These are phyloP conservation scores for Poecilia wingei DNA, from an alignment of 2,797 vertebrate genomes.

Conservation along the genomic window DNA sequence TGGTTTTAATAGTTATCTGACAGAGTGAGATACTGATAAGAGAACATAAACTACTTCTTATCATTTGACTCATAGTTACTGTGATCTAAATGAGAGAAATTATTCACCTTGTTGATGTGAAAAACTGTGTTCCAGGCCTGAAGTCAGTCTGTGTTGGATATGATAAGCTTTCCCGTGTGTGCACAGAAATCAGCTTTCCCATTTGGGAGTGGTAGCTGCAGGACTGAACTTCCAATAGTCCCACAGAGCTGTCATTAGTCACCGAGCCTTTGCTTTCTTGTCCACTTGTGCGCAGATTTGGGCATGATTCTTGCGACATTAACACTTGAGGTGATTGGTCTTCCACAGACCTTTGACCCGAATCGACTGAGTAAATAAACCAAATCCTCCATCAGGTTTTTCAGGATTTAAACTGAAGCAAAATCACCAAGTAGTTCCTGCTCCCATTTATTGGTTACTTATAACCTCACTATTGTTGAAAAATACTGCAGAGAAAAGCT, in stretches of 20 bases:
- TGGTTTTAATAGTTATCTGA: neutral
- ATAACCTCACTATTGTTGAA: constrained; percentile 1
- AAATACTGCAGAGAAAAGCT: neutral
- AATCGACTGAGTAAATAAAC: constrained; percentile 27
- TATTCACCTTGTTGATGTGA: constrained; percentile 15
- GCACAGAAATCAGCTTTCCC: neutral
- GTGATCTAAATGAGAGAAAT: neutral
- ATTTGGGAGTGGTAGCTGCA: constrained; percentile 6
- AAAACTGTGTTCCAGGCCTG: constrained; percentile 2
- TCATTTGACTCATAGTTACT: neutral
- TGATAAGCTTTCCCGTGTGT: constrained; percentile 3
- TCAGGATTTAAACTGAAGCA: constrained; percentile 18
- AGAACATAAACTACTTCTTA: neutral
- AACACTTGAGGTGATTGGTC: constrained; percentile 26
- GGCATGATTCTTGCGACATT: constrained; percentile 16
- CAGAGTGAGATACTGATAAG: neutral
- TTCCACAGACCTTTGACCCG: constrained; percentile 27
- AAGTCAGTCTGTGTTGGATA: neutral
- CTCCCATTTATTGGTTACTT: constrained; percentile 19
- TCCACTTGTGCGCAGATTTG: constrained; percentile 13
- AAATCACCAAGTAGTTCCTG: constrained; percentile 1
- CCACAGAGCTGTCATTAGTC: constrained; percentile 13
- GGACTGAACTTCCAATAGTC: constrained; percentile 11
- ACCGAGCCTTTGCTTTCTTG: constrained; percentile 6
- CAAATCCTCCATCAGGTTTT: constrained; percentile 12